A percentile compares a stretch with the other conserved stretches of the same genome.
Conservation (phyloP, 2,797 vertebrate genomes). For the Petrocephalus sullivani region DNA sequence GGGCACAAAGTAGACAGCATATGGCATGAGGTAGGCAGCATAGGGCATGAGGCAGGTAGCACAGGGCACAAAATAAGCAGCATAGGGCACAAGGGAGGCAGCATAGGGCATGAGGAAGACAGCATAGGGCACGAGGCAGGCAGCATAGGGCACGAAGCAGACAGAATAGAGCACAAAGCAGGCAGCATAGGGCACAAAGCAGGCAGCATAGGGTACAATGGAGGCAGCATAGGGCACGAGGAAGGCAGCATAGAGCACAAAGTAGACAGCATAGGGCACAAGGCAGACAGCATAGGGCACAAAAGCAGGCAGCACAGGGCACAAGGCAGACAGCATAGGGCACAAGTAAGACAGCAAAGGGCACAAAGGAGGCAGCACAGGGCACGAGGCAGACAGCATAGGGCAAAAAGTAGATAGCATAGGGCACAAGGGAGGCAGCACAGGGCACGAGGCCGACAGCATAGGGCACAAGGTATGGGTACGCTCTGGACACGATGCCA, state of each 20-base stretch:
- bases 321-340: too few relatives aligned
- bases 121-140: not conserved
- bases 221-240: not conserved
- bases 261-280: too few relatives aligned
- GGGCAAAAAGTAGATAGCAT: too few relatives aligned
- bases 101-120: not conserved
- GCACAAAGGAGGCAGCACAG: too few relatives aligned
- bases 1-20: not conserved
- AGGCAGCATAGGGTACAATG: not conserved
- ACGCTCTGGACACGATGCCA: not conserved
- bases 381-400: too few relatives aligned
- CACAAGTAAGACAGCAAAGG: too few relatives aligned
- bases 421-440: too few relatives aligned
- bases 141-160: not conserved
- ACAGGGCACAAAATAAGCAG: not conserved
- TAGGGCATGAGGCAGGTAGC: not conserved
- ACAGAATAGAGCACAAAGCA: not conserved
- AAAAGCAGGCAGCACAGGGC: too few relatives aligned
- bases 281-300: too few relatives aligned
- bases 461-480: not conserved
- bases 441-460: too few relatives aligned
- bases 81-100: not conserved
- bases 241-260: not conserved
- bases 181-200: not conserved
- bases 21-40: not conserved